Base-by-base conservation (phyloP, 2,888 invertebrate species). In the Andrena trimmerana region DNA sequence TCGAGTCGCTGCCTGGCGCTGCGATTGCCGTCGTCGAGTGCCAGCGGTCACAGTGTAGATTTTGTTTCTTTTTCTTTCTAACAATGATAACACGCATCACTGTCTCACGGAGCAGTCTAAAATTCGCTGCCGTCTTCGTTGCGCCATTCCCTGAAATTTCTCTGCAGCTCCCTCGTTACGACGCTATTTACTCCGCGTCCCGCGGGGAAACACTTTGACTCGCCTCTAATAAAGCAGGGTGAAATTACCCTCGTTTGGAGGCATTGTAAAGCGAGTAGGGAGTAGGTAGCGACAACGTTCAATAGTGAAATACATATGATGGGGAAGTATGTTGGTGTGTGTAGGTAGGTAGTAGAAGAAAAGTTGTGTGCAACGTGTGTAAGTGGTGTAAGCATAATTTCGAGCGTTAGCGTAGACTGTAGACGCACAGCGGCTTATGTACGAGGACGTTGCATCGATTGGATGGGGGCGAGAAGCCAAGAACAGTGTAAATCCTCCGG, bases 401-500 rank as follows among this genome's bases (percentile, higher is more conserved):
- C 52, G 52, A 52, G 52, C 16, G 29, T 16, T n/a, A 54, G 27
- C 20, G 31, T 52, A 42, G 60, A n/a, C n/a, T 0, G 24, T 27
- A 8, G 36, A 50, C 20, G 50, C 33, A 62, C 33, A 20, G 59
- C 6, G 7, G 24, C 24, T 48, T 33, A 62, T 29, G 20, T n/a
- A 42, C 29, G 70, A 27, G 36, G 72, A 54, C 31, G 68, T 36
- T 13, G 72, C 63, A 78, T 78, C 78, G 79, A 71, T 79, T 52
- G 72, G 68, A 59, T 36, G 67, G 74, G 76, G 76, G 59, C 67
- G 73, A 68, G 59, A 65, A 76, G 81, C 76, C 78, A 76, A 84
- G 84, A 81, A 78, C 84, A 68, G 84, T 84, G 85, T 85, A 85
- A 85, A 85, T 85, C 81, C 73, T 33, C 24, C 20, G 76, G 70